Conservation (phyloP, 2,797 vertebrate species). For the Parauchenoglanis ngamensis region DNA sequence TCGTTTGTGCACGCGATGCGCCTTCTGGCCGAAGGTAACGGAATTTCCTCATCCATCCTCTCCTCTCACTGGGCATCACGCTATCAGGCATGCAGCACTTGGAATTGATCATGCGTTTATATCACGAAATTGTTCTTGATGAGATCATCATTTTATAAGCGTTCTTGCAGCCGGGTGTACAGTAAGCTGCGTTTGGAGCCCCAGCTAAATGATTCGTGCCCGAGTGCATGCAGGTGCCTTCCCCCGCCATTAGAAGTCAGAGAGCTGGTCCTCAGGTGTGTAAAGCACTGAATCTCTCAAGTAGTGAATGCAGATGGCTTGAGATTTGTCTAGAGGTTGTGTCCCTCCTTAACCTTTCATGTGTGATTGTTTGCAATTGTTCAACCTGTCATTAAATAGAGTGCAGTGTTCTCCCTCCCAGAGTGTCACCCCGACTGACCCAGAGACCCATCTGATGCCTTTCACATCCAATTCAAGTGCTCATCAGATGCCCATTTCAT, state of each 20-base stretch:
- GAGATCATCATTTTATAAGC: not conserved
- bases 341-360: constrained; percentile 7
- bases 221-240: constrained; percentile 26
- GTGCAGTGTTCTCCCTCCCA: not conserved
- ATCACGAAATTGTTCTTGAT: not conserved
- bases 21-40: constrained; percentile 89
- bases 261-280: constrained; percentile 38
- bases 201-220: constrained; percentile 12
- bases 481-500: constrained; percentile 25
- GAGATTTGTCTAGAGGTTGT: not conserved
- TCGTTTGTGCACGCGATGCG: constrained; percentile 93
- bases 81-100: not conserved
- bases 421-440: constrained; percentile 7
- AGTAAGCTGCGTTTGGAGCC: constrained; percentile 1
- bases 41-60: not conserved
- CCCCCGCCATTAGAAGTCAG: constrained; percentile 19
- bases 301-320: not conserved
- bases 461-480: constrained; percentile 15
- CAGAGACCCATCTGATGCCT: constrained; percentile 1
- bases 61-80: constrained; percentile 1
- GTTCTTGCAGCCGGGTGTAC: not conserved
- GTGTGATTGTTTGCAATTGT: not conserved
- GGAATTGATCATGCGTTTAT: not conserved
- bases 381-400: not conserved
- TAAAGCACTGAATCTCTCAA: not conserved